A percentile compares a stretch with the other conserved stretches of the same genome.
Evolutionary conservation across 1,140 invertebrate species (phyloP).

Genomic region (Wiebesia pumilae): DNA sequence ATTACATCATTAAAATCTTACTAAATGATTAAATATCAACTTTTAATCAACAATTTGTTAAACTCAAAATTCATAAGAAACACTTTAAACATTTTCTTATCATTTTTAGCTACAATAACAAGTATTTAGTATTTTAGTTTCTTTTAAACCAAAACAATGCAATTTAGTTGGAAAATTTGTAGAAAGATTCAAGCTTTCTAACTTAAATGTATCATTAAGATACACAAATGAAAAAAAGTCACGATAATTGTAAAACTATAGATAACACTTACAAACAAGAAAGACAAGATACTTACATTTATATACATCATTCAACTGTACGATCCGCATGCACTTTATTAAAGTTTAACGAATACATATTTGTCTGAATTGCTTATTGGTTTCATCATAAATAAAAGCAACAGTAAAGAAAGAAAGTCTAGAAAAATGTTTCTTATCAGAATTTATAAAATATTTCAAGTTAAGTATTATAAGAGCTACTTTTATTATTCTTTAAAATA

Average conservation of each 20-base stretch:
- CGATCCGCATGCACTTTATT: background rate
- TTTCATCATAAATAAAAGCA: conserved; percentile 2
- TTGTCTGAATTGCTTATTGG: background rate
- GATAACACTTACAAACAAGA: background rate
- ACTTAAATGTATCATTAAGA: no score
- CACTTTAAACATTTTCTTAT: background rate
- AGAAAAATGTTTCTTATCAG: background rate
- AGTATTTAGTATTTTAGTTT: background rate
- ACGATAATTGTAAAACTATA: background rate
- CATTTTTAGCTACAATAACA: background rate
- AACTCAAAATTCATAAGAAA: background rate
- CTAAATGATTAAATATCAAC: no score
- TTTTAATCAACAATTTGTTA: no score
- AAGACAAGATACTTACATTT: background rate
- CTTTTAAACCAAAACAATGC: background rate
- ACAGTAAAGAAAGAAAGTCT: background rate
- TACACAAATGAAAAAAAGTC: background rate
- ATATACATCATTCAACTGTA: conserved; percentile 18
- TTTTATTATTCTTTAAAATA: background rate
- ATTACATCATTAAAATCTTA: background rate
- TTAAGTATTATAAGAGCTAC: background rate
- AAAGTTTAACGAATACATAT: background rate
- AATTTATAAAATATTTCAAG: conserved; percentile 2
- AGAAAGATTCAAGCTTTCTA: no score
- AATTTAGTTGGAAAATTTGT: background rate